These are phyloP conservation scores for Acanthopagrus latus DNA, from an alignment of 2,797 vertebrate genomes.

Conservation along the genomic window DNA sequence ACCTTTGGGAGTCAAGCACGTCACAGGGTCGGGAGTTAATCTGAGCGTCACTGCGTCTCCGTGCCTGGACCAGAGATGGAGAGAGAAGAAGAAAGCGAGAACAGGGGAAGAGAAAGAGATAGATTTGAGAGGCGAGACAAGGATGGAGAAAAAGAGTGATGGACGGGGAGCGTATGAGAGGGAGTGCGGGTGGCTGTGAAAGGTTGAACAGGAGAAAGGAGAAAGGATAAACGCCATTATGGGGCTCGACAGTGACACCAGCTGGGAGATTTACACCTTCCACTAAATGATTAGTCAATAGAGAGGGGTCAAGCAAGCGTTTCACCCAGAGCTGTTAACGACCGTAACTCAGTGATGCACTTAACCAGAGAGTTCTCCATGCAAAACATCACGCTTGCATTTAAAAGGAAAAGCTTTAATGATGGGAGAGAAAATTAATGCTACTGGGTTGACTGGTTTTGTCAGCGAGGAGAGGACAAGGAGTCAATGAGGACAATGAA, in stretches of 20 bases:
- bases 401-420: conserved; percentile 83
- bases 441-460: conserved; percentile 80
- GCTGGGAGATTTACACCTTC: conserved; percentile 83
- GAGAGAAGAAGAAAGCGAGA: conserved; percentile 14
- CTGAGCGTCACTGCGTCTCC: conserved; percentile 88
- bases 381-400: conserved; percentile 81
- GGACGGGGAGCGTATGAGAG: conserved; percentile 49
- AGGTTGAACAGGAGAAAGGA: conserved; percentile 71
- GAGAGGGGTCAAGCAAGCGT: conserved; percentile 84
- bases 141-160: conserved; percentile 64
- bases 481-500: conserved; percentile 82
- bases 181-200: conserved; percentile 69
- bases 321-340: conserved; percentile 85
- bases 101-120: conserved; percentile 28
- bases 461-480: conserved; percentile 82
- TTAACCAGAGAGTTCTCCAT: conserved; percentile 82
- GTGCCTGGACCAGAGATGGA: conserved; percentile 81
- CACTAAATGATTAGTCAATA: conserved; percentile 87
- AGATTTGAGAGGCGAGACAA: conserved; percentile 25
- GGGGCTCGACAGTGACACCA: conserved; percentile 80
- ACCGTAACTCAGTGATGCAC: conserved; percentile 85
- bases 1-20: conserved; percentile 90
- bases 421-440: conserved; percentile 81
- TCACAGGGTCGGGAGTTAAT: conserved; percentile 92
- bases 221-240: conserved; percentile 76